Base-by-base conservation (phyloP, 2,113 vertebrate genomes). In the Lamprologus ornatipinnis region DNA sequence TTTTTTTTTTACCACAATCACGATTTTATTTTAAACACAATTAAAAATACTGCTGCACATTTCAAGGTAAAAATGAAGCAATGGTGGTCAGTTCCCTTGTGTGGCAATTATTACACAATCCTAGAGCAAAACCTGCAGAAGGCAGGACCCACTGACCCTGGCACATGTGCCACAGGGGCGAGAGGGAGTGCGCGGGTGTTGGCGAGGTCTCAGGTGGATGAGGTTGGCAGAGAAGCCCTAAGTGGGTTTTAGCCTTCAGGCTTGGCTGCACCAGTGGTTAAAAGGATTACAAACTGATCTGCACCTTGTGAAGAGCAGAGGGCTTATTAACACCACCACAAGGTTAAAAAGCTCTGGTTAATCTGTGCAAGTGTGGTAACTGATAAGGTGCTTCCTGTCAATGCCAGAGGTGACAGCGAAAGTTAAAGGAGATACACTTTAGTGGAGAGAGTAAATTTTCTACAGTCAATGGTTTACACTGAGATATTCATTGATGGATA, bases 271-370 rank as follows among this genome's bases (percentile, higher is more conserved):
- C 68, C 83, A n/a, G 42, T 82, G 84, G 85, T 87, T 91, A 92
- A 92, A 85, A 60, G 89, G 93, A 94, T 95, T 93, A 93, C 79
- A 85, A 12, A 57, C 81, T 93, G 92, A 94, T 90, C 85, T 90
- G 47, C 54, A 57, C 26, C 85, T 85, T 81, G 91, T 79, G 17
- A 19, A 42, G 70, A 84, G 87, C 68, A 83, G 42, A 85, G 86
- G 82, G 80, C 65, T 90, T 82, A 90, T 92, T 92, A 91, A 90
- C 86, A 28, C 40, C 7, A 54, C 68, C 80, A 82, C 80, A 45
- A 88, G 85, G 88, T 93, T 90, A 91, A 91, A 94, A 90, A 92
- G 85, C 88, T 79, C 78, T 85, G 6, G 68, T 82, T 93, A 92
- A 88, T 95, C 81, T 86, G 82, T n/a, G 63, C 3, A 78, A 84